Conservation (phyloP, 2,113 vertebrate species). For the Antigone vipio region DNA sequence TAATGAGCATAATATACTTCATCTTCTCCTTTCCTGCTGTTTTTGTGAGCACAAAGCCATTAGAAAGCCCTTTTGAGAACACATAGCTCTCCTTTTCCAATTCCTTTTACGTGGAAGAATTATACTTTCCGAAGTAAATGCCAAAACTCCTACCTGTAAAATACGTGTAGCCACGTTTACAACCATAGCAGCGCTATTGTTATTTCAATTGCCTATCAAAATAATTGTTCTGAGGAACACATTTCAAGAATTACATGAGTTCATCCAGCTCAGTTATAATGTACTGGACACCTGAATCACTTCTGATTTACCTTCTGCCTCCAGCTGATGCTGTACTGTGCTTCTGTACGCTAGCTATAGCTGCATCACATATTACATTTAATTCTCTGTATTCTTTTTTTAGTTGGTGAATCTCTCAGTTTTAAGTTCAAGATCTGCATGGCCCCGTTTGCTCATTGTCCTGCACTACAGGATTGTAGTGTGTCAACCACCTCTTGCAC, state of each 20-base stretch:
- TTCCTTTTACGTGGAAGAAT: not conserved
- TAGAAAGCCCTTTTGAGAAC: not conserved
- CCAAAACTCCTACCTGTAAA: not conserved
- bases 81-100: not conserved
- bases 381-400: not conserved
- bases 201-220: not conserved
- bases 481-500: not conserved
- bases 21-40: not conserved
- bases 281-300: not conserved
- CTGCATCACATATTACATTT: not conserved
- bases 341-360: not conserved
- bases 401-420: not conserved
- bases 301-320: not conserved
- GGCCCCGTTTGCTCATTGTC: not conserved
- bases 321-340: not conserved
- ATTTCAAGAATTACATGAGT: not conserved
- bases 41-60: not conserved
- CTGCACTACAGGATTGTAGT: not conserved
- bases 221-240: not conserved
- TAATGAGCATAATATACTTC: not conserved
- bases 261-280: not conserved
- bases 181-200: not conserved
- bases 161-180: accelerated
- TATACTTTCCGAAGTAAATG: not conserved
- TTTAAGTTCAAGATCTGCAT: not conserved